Evolutionary conservation across 2,113 vertebrate species (phyloP).

Genomic region (Tupaia chinensis): DNA sequence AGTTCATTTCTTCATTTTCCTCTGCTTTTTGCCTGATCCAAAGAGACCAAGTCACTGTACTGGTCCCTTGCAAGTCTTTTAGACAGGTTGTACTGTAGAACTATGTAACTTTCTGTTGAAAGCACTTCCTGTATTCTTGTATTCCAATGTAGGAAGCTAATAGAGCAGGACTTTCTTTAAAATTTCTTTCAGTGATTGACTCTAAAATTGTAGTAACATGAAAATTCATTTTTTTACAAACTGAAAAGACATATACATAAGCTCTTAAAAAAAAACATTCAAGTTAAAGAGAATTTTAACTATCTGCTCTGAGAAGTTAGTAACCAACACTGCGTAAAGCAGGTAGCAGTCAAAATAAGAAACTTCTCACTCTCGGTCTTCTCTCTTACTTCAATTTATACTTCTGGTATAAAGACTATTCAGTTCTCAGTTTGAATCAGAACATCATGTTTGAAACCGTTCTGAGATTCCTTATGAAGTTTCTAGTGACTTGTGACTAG

Average conservation of each 20-base stretch:
- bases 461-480: constrained; percentile 73
- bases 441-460: constrained; percentile 61
- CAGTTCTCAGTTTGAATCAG: constrained; percentile 62
- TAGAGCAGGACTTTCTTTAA: constrained; percentile 77
- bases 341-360: constrained; percentile 46
- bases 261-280: constrained; percentile 55
- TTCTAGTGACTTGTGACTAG: constrained; percentile 74
- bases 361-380: constrained; percentile 62
- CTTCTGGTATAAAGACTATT: constrained; percentile 71
- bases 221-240: constrained; percentile 63
- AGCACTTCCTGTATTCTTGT: constrained; percentile 86
- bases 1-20: constrained; percentile 81
- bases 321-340: constrained; percentile 37
- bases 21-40: constrained; percentile 84
- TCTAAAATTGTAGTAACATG: constrained; percentile 68
- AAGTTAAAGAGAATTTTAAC: constrained; percentile 21
- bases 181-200: constrained; percentile 79
- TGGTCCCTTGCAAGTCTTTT: constrained; percentile 85
- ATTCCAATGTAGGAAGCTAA: constrained; percentile 86
- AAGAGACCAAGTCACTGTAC: constrained; percentile 83
- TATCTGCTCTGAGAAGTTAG: constrained; percentile 45
- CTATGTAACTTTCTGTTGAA: constrained; percentile 88
- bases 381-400: constrained; percentile 65
- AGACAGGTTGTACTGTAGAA: constrained; percentile 88
- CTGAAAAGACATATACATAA: constrained; percentile 39